phyloP scores from a whole-genome alignment of 2,113 vertebrate genomes.

The Poeciliopsis retropinna region DNA sequence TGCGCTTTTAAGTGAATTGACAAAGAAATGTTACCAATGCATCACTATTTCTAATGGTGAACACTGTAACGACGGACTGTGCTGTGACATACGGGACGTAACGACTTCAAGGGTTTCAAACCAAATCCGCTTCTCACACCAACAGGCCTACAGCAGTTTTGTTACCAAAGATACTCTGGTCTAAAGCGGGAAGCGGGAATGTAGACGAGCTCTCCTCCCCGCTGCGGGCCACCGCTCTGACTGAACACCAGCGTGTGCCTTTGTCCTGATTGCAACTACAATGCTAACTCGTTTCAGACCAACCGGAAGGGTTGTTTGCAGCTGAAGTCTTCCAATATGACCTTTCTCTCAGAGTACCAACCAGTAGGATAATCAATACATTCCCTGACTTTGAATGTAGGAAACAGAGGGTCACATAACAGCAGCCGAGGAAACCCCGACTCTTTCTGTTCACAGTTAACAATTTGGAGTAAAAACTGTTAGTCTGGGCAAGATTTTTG shows the following conservation, averaged over 20 bases:
- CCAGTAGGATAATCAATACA: slow-evolving; percentile 69
- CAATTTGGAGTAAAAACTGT: slow-evolving; percentile 11
- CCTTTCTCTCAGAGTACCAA: slow-evolving; percentile 46
- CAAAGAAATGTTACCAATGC: slow-evolving; percentile 46
- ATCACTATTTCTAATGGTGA: slow-evolving; percentile 69
- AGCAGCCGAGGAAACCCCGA: slow-evolving; percentile 14
- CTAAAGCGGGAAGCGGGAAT: slow-evolving; percentile 9
- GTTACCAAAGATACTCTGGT: slow-evolving; percentile 65
- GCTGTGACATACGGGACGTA: slow-evolving; percentile 32
- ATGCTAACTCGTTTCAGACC: slow-evolving; percentile 53
- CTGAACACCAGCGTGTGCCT: slow-evolving; percentile 67
- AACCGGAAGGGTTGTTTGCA: slow-evolving; percentile 58
- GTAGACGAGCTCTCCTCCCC: slow-evolving; percentile 39
- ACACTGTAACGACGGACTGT: slow-evolving; percentile 50
- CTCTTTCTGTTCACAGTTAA: slow-evolving; percentile 14
- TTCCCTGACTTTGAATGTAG: slow-evolving; percentile 77
- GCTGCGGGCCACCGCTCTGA: slow-evolving; percentile 45
- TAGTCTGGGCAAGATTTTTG: slow-evolving; percentile 22
- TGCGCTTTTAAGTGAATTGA: slow-evolving; percentile 54
- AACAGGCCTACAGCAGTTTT: slow-evolving; percentile 53
- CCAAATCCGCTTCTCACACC: slow-evolving; percentile 67
- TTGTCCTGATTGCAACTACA: slow-evolving; percentile 43
- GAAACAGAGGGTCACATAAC: slow-evolving; percentile 10
- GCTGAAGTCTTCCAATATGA: slow-evolving; percentile 48
- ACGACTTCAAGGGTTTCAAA: slow-evolving; percentile 39